phyloP scores from a whole-genome alignment of 2,113 vertebrate genomes.

The Trogon melanurus region DNA sequence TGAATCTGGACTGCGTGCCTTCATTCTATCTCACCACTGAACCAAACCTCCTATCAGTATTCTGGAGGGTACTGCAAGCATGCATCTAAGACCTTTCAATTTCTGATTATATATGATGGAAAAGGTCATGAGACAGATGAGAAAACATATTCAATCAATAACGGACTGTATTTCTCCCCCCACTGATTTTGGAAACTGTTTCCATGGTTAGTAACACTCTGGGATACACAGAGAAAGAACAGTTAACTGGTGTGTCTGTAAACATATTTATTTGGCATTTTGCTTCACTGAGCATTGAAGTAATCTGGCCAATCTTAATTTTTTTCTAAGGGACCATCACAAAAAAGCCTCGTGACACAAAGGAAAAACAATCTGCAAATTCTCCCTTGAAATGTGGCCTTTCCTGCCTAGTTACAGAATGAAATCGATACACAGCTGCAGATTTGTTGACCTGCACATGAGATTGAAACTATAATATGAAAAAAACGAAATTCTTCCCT shows the following conservation, averaged over 20 bases:
- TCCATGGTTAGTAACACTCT: constrained; percentile 49
- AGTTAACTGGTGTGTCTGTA: constrained; percentile 40
- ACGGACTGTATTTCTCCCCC: constrained; percentile 26
- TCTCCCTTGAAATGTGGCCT: constrained; percentile 71
- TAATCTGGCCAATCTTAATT: constrained; percentile 66
- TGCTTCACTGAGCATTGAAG: constrained; percentile 70
- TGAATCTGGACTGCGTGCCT: neutral
- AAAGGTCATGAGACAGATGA: constrained; percentile 61
- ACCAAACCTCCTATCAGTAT: constrained; percentile 14
- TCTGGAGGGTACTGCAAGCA: constrained; percentile 22
- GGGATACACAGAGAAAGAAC: constrained; percentile 31
- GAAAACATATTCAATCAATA: constrained; percentile 46
- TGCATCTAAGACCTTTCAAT: constrained; percentile 54
- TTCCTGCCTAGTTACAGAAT: constrained; percentile 62
- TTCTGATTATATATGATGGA: constrained; percentile 56
- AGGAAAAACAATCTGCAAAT: constrained; percentile 71
- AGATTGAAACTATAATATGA: constrained; percentile 65
- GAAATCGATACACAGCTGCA: constrained; percentile 70
- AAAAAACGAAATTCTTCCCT: constrained; percentile 56
- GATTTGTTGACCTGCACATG: constrained; percentile 73
- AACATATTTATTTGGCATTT: constrained; percentile 65
- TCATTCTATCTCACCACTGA: neutral
- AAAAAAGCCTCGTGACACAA: constrained; percentile 30
- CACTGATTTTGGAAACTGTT: constrained; percentile 28
- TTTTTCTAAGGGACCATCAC: constrained; percentile 46